Percentiles rank a stretch among this genome's conserved stretches.
Conservation (phyloP, 2,888 invertebrate genomes). For the Himalopsyche tibetana region DNA sequence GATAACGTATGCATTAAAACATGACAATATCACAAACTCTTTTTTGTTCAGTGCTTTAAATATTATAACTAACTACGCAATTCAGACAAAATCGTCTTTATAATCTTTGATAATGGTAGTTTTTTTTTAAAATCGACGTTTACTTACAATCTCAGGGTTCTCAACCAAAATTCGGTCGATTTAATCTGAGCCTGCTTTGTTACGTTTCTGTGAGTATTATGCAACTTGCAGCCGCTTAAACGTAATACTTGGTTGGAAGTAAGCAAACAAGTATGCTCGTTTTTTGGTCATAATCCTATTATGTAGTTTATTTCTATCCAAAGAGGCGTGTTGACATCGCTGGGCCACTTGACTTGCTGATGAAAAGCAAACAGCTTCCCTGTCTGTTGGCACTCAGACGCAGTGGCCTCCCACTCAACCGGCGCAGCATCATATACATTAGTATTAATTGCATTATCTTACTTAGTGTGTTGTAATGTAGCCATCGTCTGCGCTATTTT, state of each 20-base stretch:
- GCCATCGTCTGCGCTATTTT: background rate
- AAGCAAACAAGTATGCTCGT: background rate
- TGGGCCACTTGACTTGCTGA: conserved; percentile 28
- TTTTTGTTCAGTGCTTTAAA: too few relatives aligned
- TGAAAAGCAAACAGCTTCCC: conserved; percentile 43
- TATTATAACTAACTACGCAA: too few relatives aligned
- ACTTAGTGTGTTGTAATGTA: background rate
- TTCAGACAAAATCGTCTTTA: too few relatives aligned
- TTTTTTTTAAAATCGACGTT: too few relatives aligned
- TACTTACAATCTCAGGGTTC: too few relatives aligned
- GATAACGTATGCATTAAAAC: too few relatives aligned
- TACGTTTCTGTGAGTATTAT: background rate
- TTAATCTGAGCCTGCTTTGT: background rate
- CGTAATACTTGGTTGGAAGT: background rate
- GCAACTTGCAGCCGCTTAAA: background rate
- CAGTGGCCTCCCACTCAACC: conserved; percentile 1
- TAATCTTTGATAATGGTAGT: too few relatives aligned
- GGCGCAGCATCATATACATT: conserved; percentile 12
- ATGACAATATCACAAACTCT: too few relatives aligned
- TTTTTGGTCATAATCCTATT: conserved; percentile 33
- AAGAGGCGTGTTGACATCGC: conserved; percentile 14
- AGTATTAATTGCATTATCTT: conserved; percentile 28
- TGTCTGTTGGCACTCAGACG: background rate
- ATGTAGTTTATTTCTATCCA: background rate
- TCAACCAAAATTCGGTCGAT: too few relatives aligned